These are phyloP conservation scores for Philonicus albiceps DNA, from an alignment of 2,888 invertebrate species.

Conservation along the genomic window DNA sequence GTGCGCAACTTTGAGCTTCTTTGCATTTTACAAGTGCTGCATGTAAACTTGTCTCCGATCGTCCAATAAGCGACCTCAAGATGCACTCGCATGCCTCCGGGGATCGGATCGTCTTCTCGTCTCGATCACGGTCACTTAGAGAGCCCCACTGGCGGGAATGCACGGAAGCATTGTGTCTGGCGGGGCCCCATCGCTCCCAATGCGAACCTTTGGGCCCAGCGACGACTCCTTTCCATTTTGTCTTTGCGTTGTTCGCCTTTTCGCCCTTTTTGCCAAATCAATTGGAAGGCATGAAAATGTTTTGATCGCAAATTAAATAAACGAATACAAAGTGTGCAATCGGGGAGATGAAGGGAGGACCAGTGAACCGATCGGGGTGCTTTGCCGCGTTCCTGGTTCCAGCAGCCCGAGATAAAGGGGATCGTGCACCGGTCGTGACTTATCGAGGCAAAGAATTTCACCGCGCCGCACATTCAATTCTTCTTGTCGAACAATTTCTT, in stretches of 20 bases:
- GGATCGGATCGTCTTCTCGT: conserved; percentile 1
- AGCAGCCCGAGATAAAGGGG: conserved; percentile 13
- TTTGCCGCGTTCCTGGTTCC: neutral
- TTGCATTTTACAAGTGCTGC: conserved; percentile 40
- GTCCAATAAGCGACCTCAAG: conserved; percentile 29
- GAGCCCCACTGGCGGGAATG: conserved; percentile 15
- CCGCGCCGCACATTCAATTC: conserved; percentile 32
- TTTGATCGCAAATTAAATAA: conserved; percentile 42
- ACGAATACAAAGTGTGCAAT: conserved; percentile 35
- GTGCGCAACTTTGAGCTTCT: conserved; percentile 24
- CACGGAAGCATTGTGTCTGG: conserved; percentile 43
- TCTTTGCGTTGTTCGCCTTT: conserved; percentile 1
- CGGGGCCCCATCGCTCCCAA: neutral
- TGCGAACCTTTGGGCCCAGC: neutral
- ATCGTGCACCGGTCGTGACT: conserved; percentile 46
- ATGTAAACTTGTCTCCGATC: conserved; percentile 38
- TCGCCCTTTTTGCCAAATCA: conserved; percentile 32
- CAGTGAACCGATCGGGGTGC: neutral
- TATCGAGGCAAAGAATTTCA: conserved; percentile 48
- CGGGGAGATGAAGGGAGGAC: neutral
- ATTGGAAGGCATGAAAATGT: conserved; percentile 42
- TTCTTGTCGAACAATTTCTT: conserved; percentile 41
- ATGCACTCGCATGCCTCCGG: neutral
- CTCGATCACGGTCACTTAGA: conserved; percentile 23
- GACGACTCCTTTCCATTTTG: conserved; percentile 3